Base-by-base conservation (phyloP, 2,113 vertebrate genomes). In the Xenus cinereus region DNA sequence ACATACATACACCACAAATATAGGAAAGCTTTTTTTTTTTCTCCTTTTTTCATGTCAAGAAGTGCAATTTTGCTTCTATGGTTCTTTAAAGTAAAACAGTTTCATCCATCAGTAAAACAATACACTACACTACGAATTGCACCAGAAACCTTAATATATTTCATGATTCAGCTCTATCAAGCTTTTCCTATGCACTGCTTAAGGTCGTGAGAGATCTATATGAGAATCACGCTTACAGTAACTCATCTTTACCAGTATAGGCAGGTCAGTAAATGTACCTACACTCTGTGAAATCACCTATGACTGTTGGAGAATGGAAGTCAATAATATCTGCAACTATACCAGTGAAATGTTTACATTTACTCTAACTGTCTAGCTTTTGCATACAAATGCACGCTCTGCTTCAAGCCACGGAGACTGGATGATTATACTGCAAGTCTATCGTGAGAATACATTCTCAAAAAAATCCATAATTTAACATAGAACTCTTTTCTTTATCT, bases 261-360 rank as follows among this genome's bases (percentile, higher is more conserved):
- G 73, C 85, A 96, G 76, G 93, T 85, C 93, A 97, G 95, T 87
- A 95, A 97, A 87, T n/a, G 93, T 35, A 64, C 54, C 82, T 84
- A 62, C 83, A 30, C 46, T 84, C 87, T 87, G 72, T 46, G 84
- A 93, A 83, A 96, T 51, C 63, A n/a, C 48, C 68, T 72, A 37
- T 20, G 84, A 91, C 69, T 66, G 90, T 50, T 93, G 78, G 71
- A 88, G 91, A 95, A 89, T n/a, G 84, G 48, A 90, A 93, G 76
- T 62, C 92, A 91, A 68, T 79, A 90, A 54, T 37, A 95, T 45
- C 73, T 64, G 59, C 89, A 64, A 71, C 86, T 73, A 96, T 16
- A 81, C 41, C 71, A 85, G 37, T 62, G 79, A 97, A 97, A 81
- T 84, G 66, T 91, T 94, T 79, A 79, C 37, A 88, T 74, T 91